Percentiles rank a stretch among this genome's conserved stretches.
Evolutionary conservation across 1,140 invertebrate genomes (phyloP).

Genomic region (Chymomyza costata): DNA sequence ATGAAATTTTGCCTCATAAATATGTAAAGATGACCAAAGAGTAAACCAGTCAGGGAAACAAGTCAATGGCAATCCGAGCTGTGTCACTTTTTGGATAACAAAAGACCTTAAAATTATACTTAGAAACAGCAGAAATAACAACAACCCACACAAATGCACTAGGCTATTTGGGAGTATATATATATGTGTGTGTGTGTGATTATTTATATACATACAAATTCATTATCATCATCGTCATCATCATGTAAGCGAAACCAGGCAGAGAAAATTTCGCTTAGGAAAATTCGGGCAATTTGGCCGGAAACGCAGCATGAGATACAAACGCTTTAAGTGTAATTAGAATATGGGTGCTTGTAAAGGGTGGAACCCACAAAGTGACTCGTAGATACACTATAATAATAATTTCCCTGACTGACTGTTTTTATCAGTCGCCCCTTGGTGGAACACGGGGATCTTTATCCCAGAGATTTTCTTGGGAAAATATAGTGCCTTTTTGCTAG

Average conservation of each 20-base stretch:
- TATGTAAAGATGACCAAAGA: constrained; percentile 33
- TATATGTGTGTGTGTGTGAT: constrained; percentile 54
- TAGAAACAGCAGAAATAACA: constrained; percentile 8
- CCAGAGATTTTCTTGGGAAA: too few relatives aligned
- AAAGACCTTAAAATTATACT: constrained; percentile 21
- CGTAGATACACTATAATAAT: too few relatives aligned
- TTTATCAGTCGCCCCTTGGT: too few relatives aligned
- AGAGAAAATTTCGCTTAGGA: constrained; percentile 1
- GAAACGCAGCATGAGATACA: constrained; percentile 34
- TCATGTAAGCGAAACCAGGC: constrained; percentile 62
- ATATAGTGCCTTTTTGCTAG: too few relatives aligned
- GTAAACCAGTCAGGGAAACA: constrained; percentile 28
- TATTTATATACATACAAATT: too few relatives aligned
- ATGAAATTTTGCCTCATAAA: constrained; percentile 22
- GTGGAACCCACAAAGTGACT: constrained; percentile 53
- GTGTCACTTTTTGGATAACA: too few relatives aligned
- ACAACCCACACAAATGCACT: constrained; percentile 5
- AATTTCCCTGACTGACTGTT: too few relatives aligned
- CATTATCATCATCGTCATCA: constrained; percentile 51
- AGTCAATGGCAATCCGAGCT: constrained; percentile 14
- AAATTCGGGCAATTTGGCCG: constrained; percentile 24
- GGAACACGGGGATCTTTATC: too few relatives aligned
- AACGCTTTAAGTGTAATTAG: constrained; percentile 28
- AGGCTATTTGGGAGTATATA: too few relatives aligned
- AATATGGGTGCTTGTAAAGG: too few relatives aligned